phyloP scores from a whole-genome alignment of 1,140 invertebrate species.

The Kradibia gibbosae region DNA sequence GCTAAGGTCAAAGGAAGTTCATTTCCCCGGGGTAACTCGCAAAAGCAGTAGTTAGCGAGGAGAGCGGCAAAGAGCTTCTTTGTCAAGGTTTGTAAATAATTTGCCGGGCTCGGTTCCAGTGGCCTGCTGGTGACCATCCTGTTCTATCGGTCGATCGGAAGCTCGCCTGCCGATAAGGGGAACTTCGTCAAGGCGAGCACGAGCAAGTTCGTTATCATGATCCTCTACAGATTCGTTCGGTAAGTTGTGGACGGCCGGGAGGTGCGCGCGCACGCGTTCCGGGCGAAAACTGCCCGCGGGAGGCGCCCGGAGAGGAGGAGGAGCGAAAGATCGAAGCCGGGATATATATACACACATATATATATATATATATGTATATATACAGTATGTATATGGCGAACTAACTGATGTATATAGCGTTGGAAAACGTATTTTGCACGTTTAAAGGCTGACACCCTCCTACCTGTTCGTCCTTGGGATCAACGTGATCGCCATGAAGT shows the following conservation, averaged over 20 bases:
- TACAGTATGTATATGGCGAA: slow-evolving; percentile 7
- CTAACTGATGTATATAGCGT: slow-evolving; percentile 15
- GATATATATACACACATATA: slow-evolving; percentile 16
- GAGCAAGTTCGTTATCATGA: slow-evolving; percentile 74
- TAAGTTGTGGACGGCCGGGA: slow-evolving; percentile 54
- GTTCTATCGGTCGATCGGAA: slow-evolving; percentile 78
- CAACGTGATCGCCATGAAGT: slow-evolving; percentile 81
- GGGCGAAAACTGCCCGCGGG: neutral
- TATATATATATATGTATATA: slow-evolving; percentile 12
- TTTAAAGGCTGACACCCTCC: slow-evolving; percentile 81
- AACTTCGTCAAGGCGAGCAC: slow-evolving; percentile 66
- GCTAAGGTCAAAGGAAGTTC: neutral
- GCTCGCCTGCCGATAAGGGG: slow-evolving; percentile 65
- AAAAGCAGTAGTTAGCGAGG: neutral
- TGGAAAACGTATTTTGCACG: slow-evolving; percentile 23
- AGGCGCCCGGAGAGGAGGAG: neutral
- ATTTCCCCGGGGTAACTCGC: neutral
- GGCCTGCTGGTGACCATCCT: slow-evolving; percentile 84
- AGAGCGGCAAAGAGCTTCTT: neutral
- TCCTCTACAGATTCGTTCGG: slow-evolving; percentile 79
- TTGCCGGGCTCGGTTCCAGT: slow-evolving; percentile 69
- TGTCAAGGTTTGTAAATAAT: slow-evolving; percentile 21
- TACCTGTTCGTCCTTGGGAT: slow-evolving; percentile 85
- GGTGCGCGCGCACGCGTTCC: neutral
- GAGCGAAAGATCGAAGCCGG: slow-evolving; percentile 7